Evolutionary conservation across 2,113 vertebrate species (phyloP), one percentile per base, ranked within the genome.

Genomic region (Bubo blakistoni): DNA sequence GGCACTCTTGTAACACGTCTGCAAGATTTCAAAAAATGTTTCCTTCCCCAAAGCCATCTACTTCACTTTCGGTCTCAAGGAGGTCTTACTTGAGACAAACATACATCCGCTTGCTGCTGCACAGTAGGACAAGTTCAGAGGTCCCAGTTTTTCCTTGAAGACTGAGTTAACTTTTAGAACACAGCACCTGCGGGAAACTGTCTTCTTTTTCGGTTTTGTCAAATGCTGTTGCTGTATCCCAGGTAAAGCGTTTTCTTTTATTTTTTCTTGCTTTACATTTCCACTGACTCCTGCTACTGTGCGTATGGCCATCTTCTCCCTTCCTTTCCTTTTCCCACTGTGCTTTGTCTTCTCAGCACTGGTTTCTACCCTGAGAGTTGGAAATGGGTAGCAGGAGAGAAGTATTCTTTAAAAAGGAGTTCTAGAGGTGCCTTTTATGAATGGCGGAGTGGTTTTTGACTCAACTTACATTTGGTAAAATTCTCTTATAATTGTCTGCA

Each of bases 11-110:
- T n/a, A 44, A 4, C 46, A 0, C 0, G 27, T 9, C 63, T 30
- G 4, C 19, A 0, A 9, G 49, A 4, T 3, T 38, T 21, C 1
- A 4, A 22, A 7, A 44, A n/a, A 7, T 0, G 17, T 12, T 7
- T 38, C 15, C 13, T 25, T 32, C n/a, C 10, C 19, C 10, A 4
- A 32, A 25, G 26, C 38, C 7, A 0, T 11, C 5, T 4, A 15
- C 26, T 19, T 27, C 8, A 0, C 59, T 13, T 25, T 11, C 13
- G 16, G 10, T 8, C 30, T 42, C 20, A 4, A 2, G 54, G 5
- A 3, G 5, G 44, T 18, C 34, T 51, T 9, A 2, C 49, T 5
- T 14, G 29, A 51, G 30, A 21, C 22, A 9, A 27, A 7, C 30
- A 4, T 0, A 2, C 13, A 2, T 11, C 17, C 7, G 0, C 15